Evolutionary conservation across 2,888 invertebrate genomes (phyloP).

Genomic region (Rhynchonema sp.): DNA sequence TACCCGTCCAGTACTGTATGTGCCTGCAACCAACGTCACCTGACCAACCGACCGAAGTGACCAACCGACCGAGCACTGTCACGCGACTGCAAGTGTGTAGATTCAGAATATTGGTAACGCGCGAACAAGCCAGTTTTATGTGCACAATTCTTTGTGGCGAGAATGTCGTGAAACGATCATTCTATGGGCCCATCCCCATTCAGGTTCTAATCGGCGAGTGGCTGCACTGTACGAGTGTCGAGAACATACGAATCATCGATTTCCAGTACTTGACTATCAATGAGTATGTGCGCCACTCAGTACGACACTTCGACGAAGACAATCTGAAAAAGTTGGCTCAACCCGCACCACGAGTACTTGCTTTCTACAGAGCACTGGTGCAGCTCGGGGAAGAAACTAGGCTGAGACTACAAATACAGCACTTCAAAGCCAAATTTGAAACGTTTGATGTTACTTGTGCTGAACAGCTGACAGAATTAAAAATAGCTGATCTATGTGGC

Average conservation of each 20-base stretch:
- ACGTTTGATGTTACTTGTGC: not conserved
- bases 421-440: not conserved
- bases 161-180: no score
- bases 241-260: not conserved
- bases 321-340: not conserved
- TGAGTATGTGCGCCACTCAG: not conserved
- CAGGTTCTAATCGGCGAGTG: not conserved
- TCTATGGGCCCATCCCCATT: no score
- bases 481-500: no score
- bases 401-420: not conserved
- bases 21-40: not conserved
- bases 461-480: not conserved
- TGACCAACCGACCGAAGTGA: no score
- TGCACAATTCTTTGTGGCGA: no score
- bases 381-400: not conserved
- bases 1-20: not conserved
- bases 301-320: not conserved
- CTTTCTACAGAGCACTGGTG: not conserved
- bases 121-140: no score
- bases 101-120: not conserved
- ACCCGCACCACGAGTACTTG: not conserved
- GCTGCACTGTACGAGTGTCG: not conserved
- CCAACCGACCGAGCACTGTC: not conserved
- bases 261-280: not conserved
- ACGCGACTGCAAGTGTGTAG: not conserved